Conservation (phyloP, 1,140 invertebrate species). For the Scaptodrosophila lebanonensis region DNA sequence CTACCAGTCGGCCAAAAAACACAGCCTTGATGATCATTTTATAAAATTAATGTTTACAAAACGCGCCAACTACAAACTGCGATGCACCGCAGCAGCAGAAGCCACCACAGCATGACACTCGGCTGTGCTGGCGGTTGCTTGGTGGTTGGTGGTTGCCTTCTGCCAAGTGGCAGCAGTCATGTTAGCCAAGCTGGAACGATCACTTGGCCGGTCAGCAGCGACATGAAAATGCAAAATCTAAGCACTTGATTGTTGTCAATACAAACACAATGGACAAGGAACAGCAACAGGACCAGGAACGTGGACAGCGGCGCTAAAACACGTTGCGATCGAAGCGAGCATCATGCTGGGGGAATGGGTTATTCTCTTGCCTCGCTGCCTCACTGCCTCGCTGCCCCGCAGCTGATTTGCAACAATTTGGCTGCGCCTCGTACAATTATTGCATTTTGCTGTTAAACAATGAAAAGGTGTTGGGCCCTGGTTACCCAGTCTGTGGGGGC, state of each 20-base stretch:
- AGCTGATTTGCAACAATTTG: background rate
- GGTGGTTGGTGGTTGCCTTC: too few relatives aligned
- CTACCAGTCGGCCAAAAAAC: too few relatives aligned
- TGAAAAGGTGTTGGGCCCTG: slow-evolving; percentile 31
- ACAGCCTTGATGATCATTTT: slow-evolving; percentile 21
- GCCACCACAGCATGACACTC: background rate
- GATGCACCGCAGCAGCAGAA: background rate
- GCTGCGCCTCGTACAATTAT: slow-evolving; percentile 48
- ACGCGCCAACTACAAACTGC: background rate
- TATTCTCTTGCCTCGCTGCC: too few relatives aligned
- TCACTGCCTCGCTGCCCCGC: slow-evolving; percentile 5
- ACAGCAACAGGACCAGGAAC: too few relatives aligned
- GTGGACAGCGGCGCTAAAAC: too few relatives aligned
- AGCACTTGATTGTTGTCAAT: slow-evolving; percentile 49
- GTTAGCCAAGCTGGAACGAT: too few relatives aligned
- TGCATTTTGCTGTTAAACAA: slow-evolving; percentile 65
- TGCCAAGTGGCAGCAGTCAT: too few relatives aligned
- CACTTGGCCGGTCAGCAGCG: background rate
- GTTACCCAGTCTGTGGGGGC: slow-evolving; percentile 7
- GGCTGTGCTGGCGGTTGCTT: too few relatives aligned
- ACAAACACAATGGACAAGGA: slow-evolving; percentile 6
- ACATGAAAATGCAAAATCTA: slow-evolving; percentile 42
- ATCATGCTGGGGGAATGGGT: too few relatives aligned
- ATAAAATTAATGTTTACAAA: slow-evolving; percentile 25
- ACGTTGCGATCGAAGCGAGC: too few relatives aligned